Conservation (phyloP, 2,888 invertebrate species). For the Melikaiella ostensackeni region DNA sequence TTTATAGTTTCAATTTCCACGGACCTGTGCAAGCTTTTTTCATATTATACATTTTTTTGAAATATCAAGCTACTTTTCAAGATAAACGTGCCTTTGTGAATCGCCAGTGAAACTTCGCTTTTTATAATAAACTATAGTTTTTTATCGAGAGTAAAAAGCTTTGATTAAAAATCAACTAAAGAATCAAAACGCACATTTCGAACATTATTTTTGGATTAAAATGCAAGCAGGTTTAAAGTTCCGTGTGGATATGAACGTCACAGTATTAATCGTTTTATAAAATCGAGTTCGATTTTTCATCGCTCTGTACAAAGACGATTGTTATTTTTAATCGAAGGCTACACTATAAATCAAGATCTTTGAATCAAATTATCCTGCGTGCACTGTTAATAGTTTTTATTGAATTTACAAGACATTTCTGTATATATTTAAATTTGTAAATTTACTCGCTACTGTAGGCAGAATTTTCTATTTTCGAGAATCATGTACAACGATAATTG, state of each 20-base stretch:
- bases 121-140: constrained; percentile 4
- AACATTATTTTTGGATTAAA: not conserved
- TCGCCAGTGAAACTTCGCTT: not conserved
- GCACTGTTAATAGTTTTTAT: not conserved
- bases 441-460: not conserved
- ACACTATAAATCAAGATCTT: not conserved
- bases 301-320: not conserved
- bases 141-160: not conserved
- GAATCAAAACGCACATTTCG: not conserved
- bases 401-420: constrained; percentile 1
- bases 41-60: not conserved
- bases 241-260: constrained; percentile 22
- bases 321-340: constrained; percentile 14
- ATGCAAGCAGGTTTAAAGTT: constrained; percentile 20
- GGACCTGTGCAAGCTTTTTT: constrained; percentile 8
- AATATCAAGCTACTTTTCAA: not conserved
- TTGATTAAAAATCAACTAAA: not conserved
- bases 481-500: constrained; percentile 15
- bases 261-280: constrained; percentile 31
- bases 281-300: not conserved
- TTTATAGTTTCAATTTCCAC: constrained; percentile 10
- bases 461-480: constrained; percentile 8
- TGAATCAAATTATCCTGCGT: not conserved
- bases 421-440: not conserved
- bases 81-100: constrained; percentile 32